A percentile compares a stretch with the other conserved stretches of the same genome.
phyloP scores from a whole-genome alignment of 2,888 invertebrate genomes.

The Pomacea canaliculata region DNA sequence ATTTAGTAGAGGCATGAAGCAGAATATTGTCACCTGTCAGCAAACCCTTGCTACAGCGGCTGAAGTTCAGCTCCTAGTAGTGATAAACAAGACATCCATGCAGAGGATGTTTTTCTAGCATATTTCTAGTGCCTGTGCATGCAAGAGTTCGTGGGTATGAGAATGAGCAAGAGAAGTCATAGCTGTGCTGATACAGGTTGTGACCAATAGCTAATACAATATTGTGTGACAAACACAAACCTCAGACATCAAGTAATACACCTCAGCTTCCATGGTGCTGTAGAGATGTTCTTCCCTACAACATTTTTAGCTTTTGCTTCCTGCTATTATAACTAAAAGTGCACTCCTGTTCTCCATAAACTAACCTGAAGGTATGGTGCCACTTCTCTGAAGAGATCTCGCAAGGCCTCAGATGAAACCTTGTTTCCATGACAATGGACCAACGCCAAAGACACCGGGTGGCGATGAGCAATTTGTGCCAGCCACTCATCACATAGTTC shows the following conservation, averaged over 20 bases:
- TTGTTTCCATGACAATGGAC: conserved; percentile 65
- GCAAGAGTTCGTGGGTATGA: no score
- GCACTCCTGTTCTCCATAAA: neutral
- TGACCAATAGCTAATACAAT: no score
- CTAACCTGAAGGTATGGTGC: conserved; percentile 52
- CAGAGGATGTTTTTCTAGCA: neutral
- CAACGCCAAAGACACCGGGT: conserved; percentile 59
- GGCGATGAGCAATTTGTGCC: conserved; percentile 55
- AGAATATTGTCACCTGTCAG: conserved; percentile 64
- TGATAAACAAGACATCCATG: neutral
- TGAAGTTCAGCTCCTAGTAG: conserved; percentile 62
- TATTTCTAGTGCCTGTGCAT: neutral
- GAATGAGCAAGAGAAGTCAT: no score
- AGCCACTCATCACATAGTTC: conserved; percentile 54
- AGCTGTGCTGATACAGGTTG: no score
- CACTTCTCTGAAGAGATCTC: conserved; percentile 61
- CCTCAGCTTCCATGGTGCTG: no score
- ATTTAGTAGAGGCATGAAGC: conserved; percentile 61
- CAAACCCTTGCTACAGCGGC: conserved; percentile 62
- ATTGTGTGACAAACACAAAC: no score
- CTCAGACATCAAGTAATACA: no score
- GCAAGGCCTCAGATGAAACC: conserved; percentile 57
- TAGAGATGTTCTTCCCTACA: no score
- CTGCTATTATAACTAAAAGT: no score
- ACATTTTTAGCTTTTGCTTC: no score